These are phyloP conservation scores for Neodiprion virginianus DNA, from an alignment of 1,140 invertebrate genomes.

Conservation along the genomic window DNA sequence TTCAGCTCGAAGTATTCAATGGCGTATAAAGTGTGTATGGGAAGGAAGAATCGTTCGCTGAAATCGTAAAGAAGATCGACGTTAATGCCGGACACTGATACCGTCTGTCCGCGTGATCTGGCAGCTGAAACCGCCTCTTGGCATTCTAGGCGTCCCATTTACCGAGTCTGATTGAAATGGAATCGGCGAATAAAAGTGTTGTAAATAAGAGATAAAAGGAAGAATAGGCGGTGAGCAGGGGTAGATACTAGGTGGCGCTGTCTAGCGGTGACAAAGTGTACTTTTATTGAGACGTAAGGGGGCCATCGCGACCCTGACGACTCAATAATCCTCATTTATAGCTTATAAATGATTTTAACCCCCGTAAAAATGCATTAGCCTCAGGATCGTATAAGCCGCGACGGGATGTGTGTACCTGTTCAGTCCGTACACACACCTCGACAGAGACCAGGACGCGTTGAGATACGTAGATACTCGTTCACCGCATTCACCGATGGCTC, in stretches of 20 bases:
- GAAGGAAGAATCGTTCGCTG: no score
- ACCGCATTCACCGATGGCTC: no score
- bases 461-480: neutral
- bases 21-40: no score
- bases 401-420: neutral
- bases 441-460: neutral
- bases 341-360: conserved; percentile 64
- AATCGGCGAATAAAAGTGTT: conserved; percentile 62
- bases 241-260: conserved; percentile 51
- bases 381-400: neutral
- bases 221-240: conserved; percentile 40
- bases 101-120: no score
- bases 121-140: neutral
- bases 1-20: no score
- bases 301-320: conserved; percentile 27
- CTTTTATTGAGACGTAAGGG: conserved; percentile 58
- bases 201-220: conserved; percentile 62
- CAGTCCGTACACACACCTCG: neutral
- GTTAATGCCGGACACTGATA: no score
- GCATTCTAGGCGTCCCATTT: neutral
- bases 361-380: conserved; percentile 58
- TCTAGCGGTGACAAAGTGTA: conserved; percentile 52
- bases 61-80: no score
- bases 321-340: conserved; percentile 62
- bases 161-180: conserved; percentile 59